Evolutionary conservation across 2,113 vertebrate species (phyloP).

Genomic region (Oriolus oriolus): DNA sequence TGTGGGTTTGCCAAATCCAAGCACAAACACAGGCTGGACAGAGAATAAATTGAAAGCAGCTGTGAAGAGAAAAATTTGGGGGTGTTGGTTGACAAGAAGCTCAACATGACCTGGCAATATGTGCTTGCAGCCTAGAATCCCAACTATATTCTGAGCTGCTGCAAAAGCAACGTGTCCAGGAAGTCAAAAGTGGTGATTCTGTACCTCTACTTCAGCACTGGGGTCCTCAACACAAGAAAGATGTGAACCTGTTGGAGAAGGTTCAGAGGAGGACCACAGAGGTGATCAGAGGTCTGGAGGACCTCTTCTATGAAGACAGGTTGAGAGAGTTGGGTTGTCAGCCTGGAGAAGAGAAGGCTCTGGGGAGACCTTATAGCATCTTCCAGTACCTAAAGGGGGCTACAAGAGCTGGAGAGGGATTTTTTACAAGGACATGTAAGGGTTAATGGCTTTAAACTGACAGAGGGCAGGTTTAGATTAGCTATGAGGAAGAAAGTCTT

Average conservation of each 20-base stretch:
- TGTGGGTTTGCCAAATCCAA: not conserved
- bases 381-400: not conserved
- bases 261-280: not conserved
- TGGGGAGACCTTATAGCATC: not conserved
- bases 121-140: not conserved
- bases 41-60: not conserved
- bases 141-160: not conserved
- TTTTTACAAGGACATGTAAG: not conserved
- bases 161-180: not conserved
- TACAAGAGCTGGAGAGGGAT: not conserved
- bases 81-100: not conserved
- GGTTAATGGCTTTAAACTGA: not conserved
- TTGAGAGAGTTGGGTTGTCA: not conserved
- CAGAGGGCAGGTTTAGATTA: not conserved
- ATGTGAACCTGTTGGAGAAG: not conserved
- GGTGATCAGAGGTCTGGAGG: not conserved
- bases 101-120: not conserved
- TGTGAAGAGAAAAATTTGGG: not conserved
- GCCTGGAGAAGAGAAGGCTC: not conserved
- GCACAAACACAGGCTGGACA: not conserved
- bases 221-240: not conserved
- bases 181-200: accelerated
- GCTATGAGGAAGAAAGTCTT: not conserved
- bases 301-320: not conserved
- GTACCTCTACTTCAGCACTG: not conserved